Evolutionary conservation across 2,888 invertebrate genomes (phyloP), one percentile per base, ranked within the genome.

Genomic region (Hanleya hanleyi): DNA sequence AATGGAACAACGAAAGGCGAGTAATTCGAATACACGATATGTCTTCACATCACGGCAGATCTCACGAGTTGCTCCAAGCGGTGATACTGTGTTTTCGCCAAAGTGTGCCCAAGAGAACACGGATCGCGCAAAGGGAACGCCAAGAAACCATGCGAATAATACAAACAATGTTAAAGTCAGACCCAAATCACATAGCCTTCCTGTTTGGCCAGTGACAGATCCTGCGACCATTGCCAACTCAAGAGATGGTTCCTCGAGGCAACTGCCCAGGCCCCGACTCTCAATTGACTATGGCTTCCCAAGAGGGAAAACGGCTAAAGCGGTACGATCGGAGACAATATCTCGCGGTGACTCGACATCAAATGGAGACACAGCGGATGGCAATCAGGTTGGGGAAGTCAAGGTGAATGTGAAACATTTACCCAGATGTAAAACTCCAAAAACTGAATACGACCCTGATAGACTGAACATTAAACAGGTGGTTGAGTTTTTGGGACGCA

Each of bases 381-480:
- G n/a, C n/a, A n/a, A n/a, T n/a, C n/a, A n/a, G n/a, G n/a, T n/a
- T n/a, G n/a, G 79, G 67, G 83, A 78, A 67, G 79, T 82, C 65
- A 85, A 84, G 71, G 51, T 86, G 22, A 86, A 83, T 65, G 75
- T 84, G 3, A 84, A 83, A 62, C 83, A 84, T 50, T 71, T 84
- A 29, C 85, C 85, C 0, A 75, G 86, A 26, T 84, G 86, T 70
- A 84, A 79, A 9, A 85, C 86, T 0, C 86, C 86, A 12, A 81
- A 85, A 18, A 80, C 77, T 51, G 86, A 86, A 26, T 82, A 86
- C 50, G 86, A 86, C 41, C 86, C 86, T 0, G 86, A 86, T 73
- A 86, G 83, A 70, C 77, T 86, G 0, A 86, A 85, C 69, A 86
- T 86, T 81, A 83, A 86, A 70, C 84, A 85, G 65, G 86, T 84